Percentiles rank a stretch among this genome's conserved stretches.
Conservation (phyloP, 2,888 invertebrate species). For the Pristionchus mayeri region DNA sequence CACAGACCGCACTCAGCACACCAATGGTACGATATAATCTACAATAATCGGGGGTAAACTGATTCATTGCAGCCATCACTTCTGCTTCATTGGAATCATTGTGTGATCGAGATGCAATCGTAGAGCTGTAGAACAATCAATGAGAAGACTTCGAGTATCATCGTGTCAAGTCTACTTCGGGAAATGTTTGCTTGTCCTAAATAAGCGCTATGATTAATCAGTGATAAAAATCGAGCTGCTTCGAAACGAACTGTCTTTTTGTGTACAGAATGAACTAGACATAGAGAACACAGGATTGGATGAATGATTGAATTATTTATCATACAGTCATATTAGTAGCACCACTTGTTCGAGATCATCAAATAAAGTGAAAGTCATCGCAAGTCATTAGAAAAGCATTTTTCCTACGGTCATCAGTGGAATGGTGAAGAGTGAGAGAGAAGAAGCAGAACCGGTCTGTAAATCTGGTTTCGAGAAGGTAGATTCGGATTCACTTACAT, state of each 20-base stretch:
- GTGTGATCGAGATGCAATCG: neutral
- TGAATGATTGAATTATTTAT: too few relatives aligned
- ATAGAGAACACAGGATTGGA: too few relatives aligned
- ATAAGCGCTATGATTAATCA: slow-evolving; percentile 4
- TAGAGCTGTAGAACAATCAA: neutral
- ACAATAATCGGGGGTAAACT: too few relatives aligned
- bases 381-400: neutral
- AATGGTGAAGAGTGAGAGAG: neutral
- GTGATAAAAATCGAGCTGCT: slow-evolving; percentile 28
- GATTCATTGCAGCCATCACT: neutral
- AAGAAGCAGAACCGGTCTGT: slow-evolving; percentile 10
- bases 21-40: too few relatives aligned
- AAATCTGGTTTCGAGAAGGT: neutral
- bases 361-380: neutral
- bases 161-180: slow-evolving; percentile 20
- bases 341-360: slow-evolving; percentile 1
- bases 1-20: slow-evolving; percentile 33
- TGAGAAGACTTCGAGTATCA: neutral
- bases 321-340: neutral
- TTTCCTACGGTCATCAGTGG: neutral
- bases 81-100: neutral
- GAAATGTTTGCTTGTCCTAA: slow-evolving; percentile 36
- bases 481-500: neutral
- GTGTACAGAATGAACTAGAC: too few relatives aligned
- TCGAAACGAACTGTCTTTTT: too few relatives aligned